phyloP scores from a whole-genome alignment of 2,113 vertebrate species.

The Cyphomyrus discorhynchus region DNA sequence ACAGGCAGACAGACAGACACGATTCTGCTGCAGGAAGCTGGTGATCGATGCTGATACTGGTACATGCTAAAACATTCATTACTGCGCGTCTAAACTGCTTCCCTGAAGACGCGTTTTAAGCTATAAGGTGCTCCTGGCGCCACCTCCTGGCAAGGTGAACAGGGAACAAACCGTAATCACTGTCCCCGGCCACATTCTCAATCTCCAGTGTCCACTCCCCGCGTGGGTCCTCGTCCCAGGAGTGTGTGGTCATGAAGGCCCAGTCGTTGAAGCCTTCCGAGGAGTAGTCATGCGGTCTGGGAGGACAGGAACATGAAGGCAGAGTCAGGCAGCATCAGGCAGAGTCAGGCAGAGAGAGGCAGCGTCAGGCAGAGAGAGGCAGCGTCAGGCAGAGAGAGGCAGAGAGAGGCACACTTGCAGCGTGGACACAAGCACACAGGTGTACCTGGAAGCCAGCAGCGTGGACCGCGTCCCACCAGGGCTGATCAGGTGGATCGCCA shows the following conservation, averaged over 20 bases:
- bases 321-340: not conserved
- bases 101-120: not conserved
- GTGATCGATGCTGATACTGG: not conserved
- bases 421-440: not conserved
- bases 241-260: slow-evolving; percentile 96
- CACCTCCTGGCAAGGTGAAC: not conserved
- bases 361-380: too few species aligned
- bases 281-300: slow-evolving; percentile 84
- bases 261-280: slow-evolving; percentile 91
- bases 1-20: not conserved
- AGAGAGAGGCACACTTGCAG: not conserved
- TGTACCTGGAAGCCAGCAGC: slow-evolving; percentile 54
- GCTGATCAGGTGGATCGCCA: slow-evolving; percentile 87
- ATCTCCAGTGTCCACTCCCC: slow-evolving; percentile 93
- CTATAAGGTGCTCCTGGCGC: not conserved
- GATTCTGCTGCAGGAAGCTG: not conserved
- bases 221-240: slow-evolving; percentile 85
- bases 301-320: not conserved
- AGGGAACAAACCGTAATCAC: slow-evolving; percentile 74
- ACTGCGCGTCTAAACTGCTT: not conserved
- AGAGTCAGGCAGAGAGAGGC: too few species aligned
- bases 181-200: slow-evolving; percentile 76
- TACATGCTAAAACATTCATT: not conserved
- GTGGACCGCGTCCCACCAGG: slow-evolving; percentile 90
- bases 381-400: not conserved